Conservation (phyloP, 2,113 vertebrate species). For the Hiodon tergisus region DNA sequence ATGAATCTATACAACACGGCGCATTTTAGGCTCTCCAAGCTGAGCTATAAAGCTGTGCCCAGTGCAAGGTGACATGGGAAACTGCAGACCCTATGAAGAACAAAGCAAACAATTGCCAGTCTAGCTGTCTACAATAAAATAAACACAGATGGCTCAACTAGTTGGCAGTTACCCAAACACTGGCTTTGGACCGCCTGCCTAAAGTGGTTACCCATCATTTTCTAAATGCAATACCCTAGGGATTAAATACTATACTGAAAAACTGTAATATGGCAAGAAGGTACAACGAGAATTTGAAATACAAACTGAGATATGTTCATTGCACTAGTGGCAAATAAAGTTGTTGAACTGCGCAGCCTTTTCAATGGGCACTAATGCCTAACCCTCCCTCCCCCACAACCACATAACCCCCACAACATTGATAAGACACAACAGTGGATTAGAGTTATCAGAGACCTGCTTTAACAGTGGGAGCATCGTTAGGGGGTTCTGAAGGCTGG, state of each 20-base stretch:
- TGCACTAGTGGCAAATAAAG: not conserved
- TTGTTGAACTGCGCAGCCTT: not conserved
- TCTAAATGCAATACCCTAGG: no score
- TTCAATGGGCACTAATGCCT: not conserved
- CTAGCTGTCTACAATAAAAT: not conserved
- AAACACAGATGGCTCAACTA: not conserved
- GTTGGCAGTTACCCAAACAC: not conserved
- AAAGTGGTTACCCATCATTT: not conserved
- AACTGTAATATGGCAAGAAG: not conserved
- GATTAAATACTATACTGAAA: no score
- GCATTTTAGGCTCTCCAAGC: no score
- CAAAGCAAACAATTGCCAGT: not conserved
- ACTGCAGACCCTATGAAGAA: no score
- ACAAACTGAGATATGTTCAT: no score
- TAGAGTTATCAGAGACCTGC: conserved; percentile 57
- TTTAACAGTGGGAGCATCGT: conserved; percentile 56
- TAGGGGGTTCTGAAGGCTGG: conserved; percentile 60
- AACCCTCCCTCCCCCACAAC: not conserved
- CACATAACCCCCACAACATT: conserved; percentile 30
- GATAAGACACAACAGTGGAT: conserved; percentile 34
- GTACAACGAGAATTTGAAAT: not conserved
- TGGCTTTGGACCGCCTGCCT: no score
- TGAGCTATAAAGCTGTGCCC: no score
- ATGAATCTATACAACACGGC: no score
- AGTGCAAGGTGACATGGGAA: no score